Conservation (phyloP, 2,888 invertebrate species). For the Oxycera nigricornis region DNA sequence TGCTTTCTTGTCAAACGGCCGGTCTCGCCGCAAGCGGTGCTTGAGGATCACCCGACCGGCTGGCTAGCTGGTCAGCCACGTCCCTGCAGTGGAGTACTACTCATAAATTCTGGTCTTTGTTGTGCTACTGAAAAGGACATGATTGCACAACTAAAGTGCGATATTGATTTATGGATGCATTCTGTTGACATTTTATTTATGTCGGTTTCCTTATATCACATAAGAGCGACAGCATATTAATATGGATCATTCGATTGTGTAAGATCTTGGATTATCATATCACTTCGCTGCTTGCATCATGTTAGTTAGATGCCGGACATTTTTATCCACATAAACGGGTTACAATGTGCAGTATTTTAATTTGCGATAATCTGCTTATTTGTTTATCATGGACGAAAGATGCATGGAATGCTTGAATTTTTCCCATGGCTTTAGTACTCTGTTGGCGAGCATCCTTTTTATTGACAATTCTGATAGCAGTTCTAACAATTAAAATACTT, state of each 20-base stretch:
- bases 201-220: background rate
- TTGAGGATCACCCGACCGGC: background rate
- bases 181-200: constrained; percentile 36
- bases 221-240: background rate
- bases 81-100: background rate
- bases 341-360: background rate
- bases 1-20: background rate
- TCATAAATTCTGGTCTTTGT: constrained; percentile 33
- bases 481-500: too few species aligned
- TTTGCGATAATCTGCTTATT: background rate
- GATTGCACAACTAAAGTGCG: constrained; percentile 39
- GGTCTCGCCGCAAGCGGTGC: background rate
- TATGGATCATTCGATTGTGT: background rate
- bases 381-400: too few species aligned
- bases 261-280: constrained; percentile 6
- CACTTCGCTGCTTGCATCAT: background rate
- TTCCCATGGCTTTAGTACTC: too few species aligned
- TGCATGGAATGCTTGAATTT: too few species aligned
- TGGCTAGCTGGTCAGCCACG: background rate
- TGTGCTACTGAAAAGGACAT: constrained; percentile 34
- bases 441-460: too few species aligned
- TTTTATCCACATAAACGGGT: background rate
- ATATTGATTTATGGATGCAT: constrained; percentile 38
- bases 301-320: background rate
- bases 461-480: too few species aligned